A percentile compares a stretch with the other conserved stretches of the same genome.
Evolutionary conservation across 37 sponge, comb jelly and placozoan species (phyloP).

Genomic region (Amphimedon queenslandica): DNA sequence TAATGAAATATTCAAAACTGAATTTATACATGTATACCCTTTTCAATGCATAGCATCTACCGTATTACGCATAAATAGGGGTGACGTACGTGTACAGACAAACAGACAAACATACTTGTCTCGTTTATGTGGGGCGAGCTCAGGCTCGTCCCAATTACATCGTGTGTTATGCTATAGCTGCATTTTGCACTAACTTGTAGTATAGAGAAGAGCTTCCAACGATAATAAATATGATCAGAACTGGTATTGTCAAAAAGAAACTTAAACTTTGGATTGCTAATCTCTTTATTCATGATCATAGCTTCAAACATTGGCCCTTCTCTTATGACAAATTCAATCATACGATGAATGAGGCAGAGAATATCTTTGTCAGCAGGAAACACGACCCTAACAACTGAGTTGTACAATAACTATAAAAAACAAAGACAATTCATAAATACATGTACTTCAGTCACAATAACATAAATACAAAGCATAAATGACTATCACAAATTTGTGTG

Average conservation of each 20-base stretch:
- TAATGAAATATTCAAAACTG: too few relatives aligned
- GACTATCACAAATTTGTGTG: too few relatives aligned
- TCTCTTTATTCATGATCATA: conserved; percentile 95
- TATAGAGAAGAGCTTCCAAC: conserved; percentile 98
- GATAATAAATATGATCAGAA: conserved; percentile 93
- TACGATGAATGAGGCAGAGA: conserved; percentile 75
- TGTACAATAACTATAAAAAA: conserved; percentile 69
- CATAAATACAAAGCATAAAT: too few relatives aligned
- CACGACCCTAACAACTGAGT: conserved; percentile 72
- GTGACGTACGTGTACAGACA: too few relatives aligned
- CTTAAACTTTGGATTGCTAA: conserved; percentile 82
- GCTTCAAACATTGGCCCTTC: conserved; percentile 99
- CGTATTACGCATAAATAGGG: too few relatives aligned
- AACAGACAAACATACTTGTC: too few relatives aligned
- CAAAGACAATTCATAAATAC: too few relatives aligned
- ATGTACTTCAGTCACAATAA: too few relatives aligned
- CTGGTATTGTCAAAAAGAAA: conserved; percentile 94
- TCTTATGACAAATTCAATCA: conserved; percentile 97
- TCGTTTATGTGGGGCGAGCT: too few relatives aligned
- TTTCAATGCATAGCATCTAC: too few relatives aligned
- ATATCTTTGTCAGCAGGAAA: conserved; percentile 81
- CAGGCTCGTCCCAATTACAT: not conserved
- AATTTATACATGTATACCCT: too few relatives aligned
- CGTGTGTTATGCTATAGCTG: not conserved
- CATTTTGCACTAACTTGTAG: conserved; percentile 61